These are phyloP conservation scores for Teinopalpus imperialis DNA, from an alignment of 2,888 invertebrate species.

Conservation along the genomic window DNA sequence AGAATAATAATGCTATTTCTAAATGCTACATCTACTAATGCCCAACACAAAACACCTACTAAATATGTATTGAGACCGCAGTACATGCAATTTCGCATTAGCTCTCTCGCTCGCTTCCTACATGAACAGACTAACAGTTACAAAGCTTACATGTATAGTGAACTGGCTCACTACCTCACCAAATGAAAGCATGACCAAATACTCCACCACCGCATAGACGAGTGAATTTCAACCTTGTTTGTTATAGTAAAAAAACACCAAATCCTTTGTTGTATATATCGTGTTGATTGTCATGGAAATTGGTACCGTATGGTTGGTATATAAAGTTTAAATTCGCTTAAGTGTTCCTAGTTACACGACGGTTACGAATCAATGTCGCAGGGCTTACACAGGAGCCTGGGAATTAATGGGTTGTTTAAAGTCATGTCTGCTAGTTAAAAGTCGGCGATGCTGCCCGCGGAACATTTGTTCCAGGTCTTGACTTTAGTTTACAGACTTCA, in stretches of 20 bases:
- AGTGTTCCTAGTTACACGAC: background rate
- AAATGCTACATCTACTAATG: too few relatives aligned
- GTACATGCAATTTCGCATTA: background rate
- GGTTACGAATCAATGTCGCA: slow-evolving; percentile 16
- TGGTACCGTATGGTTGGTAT: background rate
- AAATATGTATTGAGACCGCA: slow-evolving; percentile 2
- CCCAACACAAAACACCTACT: background rate
- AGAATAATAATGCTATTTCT: too few relatives aligned
- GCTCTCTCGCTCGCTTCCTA: slow-evolving; percentile 2
- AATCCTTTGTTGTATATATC: slow-evolving; percentile 1
- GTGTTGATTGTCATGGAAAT: background rate
- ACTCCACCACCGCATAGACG: slow-evolving; percentile 6
- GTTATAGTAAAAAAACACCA: background rate
- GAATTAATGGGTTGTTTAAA: slow-evolving; percentile 21
- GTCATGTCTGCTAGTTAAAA: slow-evolving; percentile 14
- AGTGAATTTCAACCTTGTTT: slow-evolving; percentile 14
- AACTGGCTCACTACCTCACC: slow-evolving; percentile 3
- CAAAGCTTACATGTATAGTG: slow-evolving; percentile 13
- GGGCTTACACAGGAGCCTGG: slow-evolving; percentile 14
- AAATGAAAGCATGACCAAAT: slow-evolving; percentile 18
- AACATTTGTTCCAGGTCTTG: too few relatives aligned
- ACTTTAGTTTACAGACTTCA: too few relatives aligned
- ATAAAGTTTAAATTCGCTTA: slow-evolving; percentile 13
- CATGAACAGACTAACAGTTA: slow-evolving; percentile 11
- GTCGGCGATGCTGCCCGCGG: background rate